Conservation (phyloP, 2,797 vertebrate genomes). For the Aeoliscus strigatus region DNA sequence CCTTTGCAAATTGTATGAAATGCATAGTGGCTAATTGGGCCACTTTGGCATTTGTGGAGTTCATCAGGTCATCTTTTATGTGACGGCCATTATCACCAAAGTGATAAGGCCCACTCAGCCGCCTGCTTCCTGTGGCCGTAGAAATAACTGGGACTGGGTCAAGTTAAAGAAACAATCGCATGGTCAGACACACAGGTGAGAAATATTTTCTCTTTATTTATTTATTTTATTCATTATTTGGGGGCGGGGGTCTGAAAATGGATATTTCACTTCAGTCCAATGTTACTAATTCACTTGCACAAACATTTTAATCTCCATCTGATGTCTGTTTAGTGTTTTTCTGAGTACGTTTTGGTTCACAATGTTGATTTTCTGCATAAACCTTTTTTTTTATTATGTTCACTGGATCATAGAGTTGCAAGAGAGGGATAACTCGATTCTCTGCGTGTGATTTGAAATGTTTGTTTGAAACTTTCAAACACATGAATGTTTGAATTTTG, state of each 20-base stretch:
- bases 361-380: no score
- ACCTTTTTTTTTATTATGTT: no score
- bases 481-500: no score
- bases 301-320: no score
- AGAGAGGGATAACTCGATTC: no score
- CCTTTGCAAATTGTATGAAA: conserved; percentile 78
- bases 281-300: conserved; percentile 14
- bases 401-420: no score
- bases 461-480: no score
- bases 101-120: conserved; percentile 71
- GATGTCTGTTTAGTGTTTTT: conserved; percentile 4
- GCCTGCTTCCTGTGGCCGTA: conserved; percentile 53
- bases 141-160: conserved; percentile 59
- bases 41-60: conserved; percentile 75
- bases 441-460: no score
- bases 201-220: conserved; percentile 35
- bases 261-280: conserved; percentile 2
- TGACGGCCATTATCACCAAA: conserved; percentile 72
- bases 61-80: conserved; percentile 72
- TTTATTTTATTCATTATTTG: no score
- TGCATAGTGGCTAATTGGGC: conserved; percentile 77
- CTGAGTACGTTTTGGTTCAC: no score
- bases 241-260: conserved; percentile 29
- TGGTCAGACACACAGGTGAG: conserved; percentile 36
- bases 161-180: conserved; percentile 58